Percentiles rank a stretch among this genome's conserved stretches.
phyloP scores from a whole-genome alignment of 2,797 vertebrate genomes.

The Tauraco hartlaubi region DNA sequence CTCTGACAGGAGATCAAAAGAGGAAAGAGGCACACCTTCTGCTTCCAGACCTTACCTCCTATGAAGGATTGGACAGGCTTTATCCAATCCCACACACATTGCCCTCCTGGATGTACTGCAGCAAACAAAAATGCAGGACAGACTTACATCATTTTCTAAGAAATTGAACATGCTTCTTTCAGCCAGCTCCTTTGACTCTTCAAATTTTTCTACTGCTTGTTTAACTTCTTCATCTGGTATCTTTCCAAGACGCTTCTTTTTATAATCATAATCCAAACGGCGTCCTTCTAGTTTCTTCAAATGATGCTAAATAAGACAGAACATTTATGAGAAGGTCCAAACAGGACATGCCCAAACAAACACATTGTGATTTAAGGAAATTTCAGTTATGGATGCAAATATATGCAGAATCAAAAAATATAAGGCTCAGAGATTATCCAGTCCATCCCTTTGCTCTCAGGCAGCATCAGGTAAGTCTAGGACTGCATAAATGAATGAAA shows the following conservation, averaged over 20 bases:
- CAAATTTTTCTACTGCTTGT: conserved; percentile 94
- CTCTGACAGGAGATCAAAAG: neutral
- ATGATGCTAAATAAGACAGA: conserved; percentile 85
- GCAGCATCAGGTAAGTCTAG: neutral
- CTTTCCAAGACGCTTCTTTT: conserved; percentile 92
- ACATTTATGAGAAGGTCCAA: neutral
- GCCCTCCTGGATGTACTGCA: neutral
- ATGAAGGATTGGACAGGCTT: neutral
- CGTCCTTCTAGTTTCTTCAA: conserved; percentile 95
- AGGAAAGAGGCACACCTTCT: neutral
- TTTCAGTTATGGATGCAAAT: neutral
- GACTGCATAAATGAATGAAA: neutral
- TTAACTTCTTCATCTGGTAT: conserved; percentile 92
- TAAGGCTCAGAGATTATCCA: neutral
- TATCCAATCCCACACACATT: neutral
- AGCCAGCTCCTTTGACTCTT: conserved; percentile 94
- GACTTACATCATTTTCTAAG: conserved; percentile 94
- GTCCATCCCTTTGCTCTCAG: neutral
- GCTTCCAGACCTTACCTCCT: neutral
- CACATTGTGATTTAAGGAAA: neutral
- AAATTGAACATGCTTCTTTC: conserved; percentile 98
- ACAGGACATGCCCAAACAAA: neutral
- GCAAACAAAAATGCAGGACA: conserved; percentile 8
- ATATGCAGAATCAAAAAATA: neutral
- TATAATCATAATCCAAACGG: conserved; percentile 95